Evolutionary conservation across 2,797 vertebrate genomes (phyloP), one percentile per base, ranked within the genome.

Genomic region (Pangasius sanitwongsei): DNA sequence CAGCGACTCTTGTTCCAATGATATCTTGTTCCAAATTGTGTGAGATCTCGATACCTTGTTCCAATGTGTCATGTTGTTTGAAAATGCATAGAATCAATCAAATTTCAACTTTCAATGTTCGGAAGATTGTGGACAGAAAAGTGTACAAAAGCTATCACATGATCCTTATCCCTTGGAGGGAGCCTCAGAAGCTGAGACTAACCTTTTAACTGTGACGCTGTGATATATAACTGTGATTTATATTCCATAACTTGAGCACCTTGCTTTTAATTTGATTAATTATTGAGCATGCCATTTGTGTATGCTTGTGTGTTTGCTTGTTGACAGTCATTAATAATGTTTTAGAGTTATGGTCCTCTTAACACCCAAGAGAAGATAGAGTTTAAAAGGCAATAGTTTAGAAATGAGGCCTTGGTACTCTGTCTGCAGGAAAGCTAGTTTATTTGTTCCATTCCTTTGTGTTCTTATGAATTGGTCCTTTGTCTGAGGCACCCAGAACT

Each of bases 391-490:
- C 4, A 67, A 4, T 44, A 28, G 6, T 74, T 44, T 11, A 74
- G 7, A 86, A 50, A 69, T 72, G 13, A 55, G 67, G 5, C 25
- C 53, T 87, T 85, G 55, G 4, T 50, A 9, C 50, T 48, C 28
- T 87, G 31, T 88, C 85, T 53, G 50, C 31, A 69, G 67, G 74
- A 77, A 67, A 78, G 72, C 20, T 41, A 50, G 67, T 74, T 74
- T 77, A 69, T 86, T 81, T 78, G 74, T 89, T 88, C 65, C 82
- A 83, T 23, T 81, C 78, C 44, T 86, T 88, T 85, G 65, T 55
- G 61, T 65, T 70, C 31, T 77, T 48, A 23, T 90, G 63, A 87
- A 87, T 82, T 89, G 87, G 48, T 85, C 57, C 59, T 77, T 86
- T 90, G 53, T 87, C 74, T 65, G 53, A 53, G 85, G 74, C 50